phyloP scores from a whole-genome alignment of 2,797 vertebrate species.

The Trematocara caparti region DNA sequence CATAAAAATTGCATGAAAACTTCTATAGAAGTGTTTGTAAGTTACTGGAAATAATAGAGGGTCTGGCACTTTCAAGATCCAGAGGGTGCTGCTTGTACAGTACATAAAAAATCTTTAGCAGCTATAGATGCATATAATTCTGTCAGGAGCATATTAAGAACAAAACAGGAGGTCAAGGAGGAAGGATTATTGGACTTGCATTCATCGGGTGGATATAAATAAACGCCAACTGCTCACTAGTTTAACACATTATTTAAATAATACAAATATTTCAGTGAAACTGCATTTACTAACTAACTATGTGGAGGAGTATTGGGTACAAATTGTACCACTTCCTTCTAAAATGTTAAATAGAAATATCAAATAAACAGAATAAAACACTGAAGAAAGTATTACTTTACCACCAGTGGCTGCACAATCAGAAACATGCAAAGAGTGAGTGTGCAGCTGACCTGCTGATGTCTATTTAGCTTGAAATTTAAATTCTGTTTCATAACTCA shows the following conservation, averaged over 20 bases:
- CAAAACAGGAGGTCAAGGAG: not conserved
- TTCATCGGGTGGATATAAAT: not conserved
- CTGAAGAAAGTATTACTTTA: not conserved
- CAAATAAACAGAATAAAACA: not conserved
- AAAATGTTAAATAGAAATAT: not conserved
- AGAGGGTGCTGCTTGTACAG: not conserved
- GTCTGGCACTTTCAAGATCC: not conserved
- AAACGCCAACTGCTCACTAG: not conserved
- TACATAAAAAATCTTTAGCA: not conserved
- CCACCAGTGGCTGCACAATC: not conserved
- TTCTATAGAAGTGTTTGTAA: not conserved
- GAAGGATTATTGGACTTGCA: not conserved
- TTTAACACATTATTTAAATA: not conserved
- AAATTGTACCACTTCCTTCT: not conserved
- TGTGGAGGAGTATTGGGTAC: not conserved
- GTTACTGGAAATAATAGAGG: not conserved
- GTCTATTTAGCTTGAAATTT: constrained; percentile 18
- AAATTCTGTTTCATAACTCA: not conserved
- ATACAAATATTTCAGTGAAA: not conserved
- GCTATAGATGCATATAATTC: not conserved
- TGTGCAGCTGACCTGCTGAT: constrained; percentile 3
- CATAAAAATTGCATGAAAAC: not conserved
- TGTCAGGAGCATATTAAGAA: not conserved
- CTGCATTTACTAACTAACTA: not conserved
- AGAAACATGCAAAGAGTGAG: constrained; percentile 1